Evolutionary conservation across 92 coral and sea anemone species (phyloP), one percentile per base, ranked within the genome.

Genomic region (Umimayanthus kanabou): DNA sequence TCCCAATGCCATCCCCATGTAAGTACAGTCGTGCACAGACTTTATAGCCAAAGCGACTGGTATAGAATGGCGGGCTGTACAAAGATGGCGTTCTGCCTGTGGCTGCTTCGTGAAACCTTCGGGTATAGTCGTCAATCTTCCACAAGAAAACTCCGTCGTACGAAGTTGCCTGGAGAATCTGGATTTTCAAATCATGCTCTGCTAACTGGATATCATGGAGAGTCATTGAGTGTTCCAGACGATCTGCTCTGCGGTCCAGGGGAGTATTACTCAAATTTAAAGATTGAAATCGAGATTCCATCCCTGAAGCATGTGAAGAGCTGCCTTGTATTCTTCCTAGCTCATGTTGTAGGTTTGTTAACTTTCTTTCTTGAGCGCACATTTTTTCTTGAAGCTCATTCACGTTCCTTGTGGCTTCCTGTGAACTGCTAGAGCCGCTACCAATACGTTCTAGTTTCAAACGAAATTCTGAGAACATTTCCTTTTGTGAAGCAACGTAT

Each of bases 31-130:
- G 90, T 22, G 95, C 96, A 76, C 98, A 96, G 37, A 93, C 91
- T 84, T 94, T 96, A 73, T 96, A 93, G 1, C 98, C 98, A 76
- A 92, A 92, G 57, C 99, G 98, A 29, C 93, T 78, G 23, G 96
- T 94, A 33, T 93, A 95, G 73, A 96, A 95, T 4, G 98, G 98
- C 1, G 98, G 98, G 69, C 99, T 96, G 91, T 96, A 96, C 43
- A 95, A 29, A 0, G 99, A 96, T 26, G 92, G 86, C 1, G 92
- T 89, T 75, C 88, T 93, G 66, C 94, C 96, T 2, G 90, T 79
- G 2, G 89, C 82, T 1, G 99, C 94, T 39, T 96, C 99, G 29
- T 89, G 90, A 77, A 93, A 86, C 78, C 96, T 84, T 64, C 95
- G 93, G 15, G 81, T 87, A 81, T 85, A 92, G 18, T 96, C 92